Base-by-base conservation (phyloP, 2,113 vertebrate genomes). In the Tylochromis polylepis region DNA sequence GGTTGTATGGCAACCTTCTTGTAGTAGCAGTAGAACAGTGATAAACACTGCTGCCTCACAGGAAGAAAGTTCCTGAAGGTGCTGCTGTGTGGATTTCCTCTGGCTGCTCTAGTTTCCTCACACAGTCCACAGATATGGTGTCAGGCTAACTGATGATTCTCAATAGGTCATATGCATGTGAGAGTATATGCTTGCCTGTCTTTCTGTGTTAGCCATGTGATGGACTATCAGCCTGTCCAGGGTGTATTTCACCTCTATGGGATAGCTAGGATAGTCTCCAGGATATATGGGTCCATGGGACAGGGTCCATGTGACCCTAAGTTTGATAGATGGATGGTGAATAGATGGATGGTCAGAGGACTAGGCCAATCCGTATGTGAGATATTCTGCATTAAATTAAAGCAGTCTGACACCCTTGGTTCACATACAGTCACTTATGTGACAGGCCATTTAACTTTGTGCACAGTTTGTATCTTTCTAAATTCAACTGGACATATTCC, bases 221-320 rank as follows among this genome's bases (percentile, higher is more conserved):
- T 46, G 67, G 67, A 7, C 38, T 72, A 46, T 0, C 22, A 46
- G 38, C 14, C 16, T 1, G 22, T 29, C 22, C 41, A 11, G 14
- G 46, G 67, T 7, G 41, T 8, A 46, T 43, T 27, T 27, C 65
- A 46, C 22, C 65, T 72, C n/a, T n/a, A n/a, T n/a, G n/a, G 14
- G 41, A 6, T 0, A 46, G 38, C 38, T 0, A 16, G 8, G 38
- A 72, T 4, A 10, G 31, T 0, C 60, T n/a, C 6, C 11, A 8
- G 14, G 20, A 65, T 18, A 38, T 12, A 2, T 12, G 11, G 41
- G 2, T 2, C 31, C 22, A 10, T 18, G 41, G 49, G 67, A 49
- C 16, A n/a, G n/a, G 11, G 11, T 11, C 41, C 22, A 10, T 18
- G 41, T 75, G 67, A 49, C 16, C 31, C 18, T n/a, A 36, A 62